These are phyloP conservation scores for Muscicapa comitata DNA, from an alignment of 2,797 vertebrate species.

Conservation along the genomic window DNA sequence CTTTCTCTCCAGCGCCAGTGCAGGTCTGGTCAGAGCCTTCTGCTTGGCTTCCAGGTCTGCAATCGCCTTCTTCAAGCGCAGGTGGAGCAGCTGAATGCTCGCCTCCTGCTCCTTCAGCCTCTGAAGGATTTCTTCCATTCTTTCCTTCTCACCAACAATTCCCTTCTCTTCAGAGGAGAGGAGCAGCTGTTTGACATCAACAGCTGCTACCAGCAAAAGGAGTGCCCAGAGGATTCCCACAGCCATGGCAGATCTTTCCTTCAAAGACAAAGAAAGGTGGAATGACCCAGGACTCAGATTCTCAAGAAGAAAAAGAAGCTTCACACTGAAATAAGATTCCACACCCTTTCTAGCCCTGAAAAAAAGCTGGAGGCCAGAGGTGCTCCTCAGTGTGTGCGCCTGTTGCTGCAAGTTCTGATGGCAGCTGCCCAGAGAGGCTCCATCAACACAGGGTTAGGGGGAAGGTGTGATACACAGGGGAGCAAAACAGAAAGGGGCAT, in stretches of 20 bases:
- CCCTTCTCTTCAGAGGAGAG: slow-evolving; percentile 83
- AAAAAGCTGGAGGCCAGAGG: not conserved
- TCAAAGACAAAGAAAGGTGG: slow-evolving; percentile 14
- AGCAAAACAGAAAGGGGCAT: not conserved
- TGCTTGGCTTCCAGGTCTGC: not conserved
- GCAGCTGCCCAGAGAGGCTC: not conserved
- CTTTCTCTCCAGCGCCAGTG: fast-evolving
- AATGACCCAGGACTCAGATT: not conserved
- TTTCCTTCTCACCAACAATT: slow-evolving; percentile 70
- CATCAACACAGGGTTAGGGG: not conserved
- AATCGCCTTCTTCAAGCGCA: slow-evolving; percentile 76
- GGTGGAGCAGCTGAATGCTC: slow-evolving; percentile 74
- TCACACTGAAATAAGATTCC: not conserved
- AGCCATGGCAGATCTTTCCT: slow-evolving; percentile 76
- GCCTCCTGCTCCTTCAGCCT: slow-evolving; percentile 85
- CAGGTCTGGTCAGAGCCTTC: not conserved
- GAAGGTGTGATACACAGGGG: not conserved
- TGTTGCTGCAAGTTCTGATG: not conserved
- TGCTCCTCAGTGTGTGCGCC: fast-evolving
- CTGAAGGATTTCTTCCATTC: slow-evolving; percentile 75
- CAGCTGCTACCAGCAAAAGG: slow-evolving; percentile 86
- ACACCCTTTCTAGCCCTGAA: fast-evolving
- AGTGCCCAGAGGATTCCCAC: slow-evolving; percentile 83
- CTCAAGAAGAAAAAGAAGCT: not conserved
- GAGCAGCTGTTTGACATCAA: slow-evolving; percentile 81